Evolutionary conservation across 2,113 vertebrate genomes (phyloP), one percentile per base, ranked within the genome.

Genomic region (Anoplopoma fimbria): DNA sequence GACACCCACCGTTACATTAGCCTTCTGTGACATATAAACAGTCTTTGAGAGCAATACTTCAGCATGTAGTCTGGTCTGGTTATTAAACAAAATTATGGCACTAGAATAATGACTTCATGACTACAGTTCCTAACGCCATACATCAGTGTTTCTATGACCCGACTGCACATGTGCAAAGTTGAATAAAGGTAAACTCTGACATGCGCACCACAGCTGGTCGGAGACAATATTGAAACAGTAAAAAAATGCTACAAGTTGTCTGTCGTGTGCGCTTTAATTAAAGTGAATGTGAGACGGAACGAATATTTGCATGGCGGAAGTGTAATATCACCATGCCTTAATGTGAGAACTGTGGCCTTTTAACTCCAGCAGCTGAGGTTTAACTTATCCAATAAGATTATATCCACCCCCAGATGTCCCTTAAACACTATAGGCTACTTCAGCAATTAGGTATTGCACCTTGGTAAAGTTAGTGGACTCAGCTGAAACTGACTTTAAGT

Each of bases 51-150:
- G 17, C 40, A 42, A 70, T 71, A 47, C 34, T 69, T 68, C 34
- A 58, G 45, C 65, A 61, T 58, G 69, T 15, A 34, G 47, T 64
- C 68, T 47, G 19, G 34, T 84, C 69, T 33, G 31, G 70, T 45
- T 55, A 75, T 23, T 45, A 57, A 72, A 77, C 51, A 58, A 14
- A 33, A n/a, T 17, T n/a, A 21, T 31, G 14, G 13, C 47, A 53
- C 31, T 36, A 47, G 40, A 72, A 49, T 69, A 42, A 77, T 49
- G 40, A 31, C 42, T 60, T 31, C 27, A 60, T 60, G 27, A 17
- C 57, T 60, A 31, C 57, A 60, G 62, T 34, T 61, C 40, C 17
- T 6, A 23, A 63, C 29, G 10, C 3, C 21, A 47, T 34, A 40
- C 23, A 49, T 17, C 29, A 55, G 51, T 25, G 51, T 55, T n/a